Conservation (phyloP, 2,113 vertebrate species). For the Zingel zingel region DNA sequence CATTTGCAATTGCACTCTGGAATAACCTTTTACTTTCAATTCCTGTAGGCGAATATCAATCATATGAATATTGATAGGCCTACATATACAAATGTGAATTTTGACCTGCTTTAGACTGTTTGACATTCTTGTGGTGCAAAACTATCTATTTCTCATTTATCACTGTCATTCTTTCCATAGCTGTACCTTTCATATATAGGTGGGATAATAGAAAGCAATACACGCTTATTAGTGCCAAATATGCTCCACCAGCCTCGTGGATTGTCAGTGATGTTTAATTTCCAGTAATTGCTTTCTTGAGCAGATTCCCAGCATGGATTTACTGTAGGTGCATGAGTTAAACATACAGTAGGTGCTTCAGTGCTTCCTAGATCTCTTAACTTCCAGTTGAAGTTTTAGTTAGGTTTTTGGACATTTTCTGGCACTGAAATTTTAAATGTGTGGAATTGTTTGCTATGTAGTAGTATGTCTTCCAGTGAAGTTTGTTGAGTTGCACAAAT, state of each 20-base stretch:
- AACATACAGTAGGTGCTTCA: constrained; percentile 29
- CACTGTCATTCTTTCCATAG: constrained; percentile 6
- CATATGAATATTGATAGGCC: background rate
- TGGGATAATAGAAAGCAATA: constrained; percentile 22
- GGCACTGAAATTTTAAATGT: constrained; percentile 24
- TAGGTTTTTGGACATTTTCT: constrained; percentile 31
- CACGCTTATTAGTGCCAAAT: constrained; percentile 43
- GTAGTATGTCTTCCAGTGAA: constrained; percentile 49
- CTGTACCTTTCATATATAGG: constrained; percentile 2
- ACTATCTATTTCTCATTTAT: constrained; percentile 15
- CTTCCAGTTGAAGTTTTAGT: constrained; percentile 30
- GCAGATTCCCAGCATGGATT: constrained; percentile 60
- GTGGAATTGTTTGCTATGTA: constrained; percentile 24
- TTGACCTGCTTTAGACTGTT: constrained; percentile 43
- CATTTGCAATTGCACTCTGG: background rate
- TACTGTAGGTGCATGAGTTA: constrained; percentile 60
- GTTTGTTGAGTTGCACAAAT: constrained; percentile 49
- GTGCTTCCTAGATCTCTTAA: constrained; percentile 21
- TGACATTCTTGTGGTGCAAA: constrained; percentile 34
- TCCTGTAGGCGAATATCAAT: constrained; percentile 3
- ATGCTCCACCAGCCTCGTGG: constrained; percentile 43
- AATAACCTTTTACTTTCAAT: constrained; percentile 4
- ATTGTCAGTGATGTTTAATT: constrained; percentile 36
- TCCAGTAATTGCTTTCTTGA: constrained; percentile 26
- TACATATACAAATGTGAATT: constrained; percentile 7